Percentiles rank a stretch among this genome's conserved stretches.
Conservation (phyloP, 2,113 vertebrate genomes). For the Thalassoma bifasciatum region DNA sequence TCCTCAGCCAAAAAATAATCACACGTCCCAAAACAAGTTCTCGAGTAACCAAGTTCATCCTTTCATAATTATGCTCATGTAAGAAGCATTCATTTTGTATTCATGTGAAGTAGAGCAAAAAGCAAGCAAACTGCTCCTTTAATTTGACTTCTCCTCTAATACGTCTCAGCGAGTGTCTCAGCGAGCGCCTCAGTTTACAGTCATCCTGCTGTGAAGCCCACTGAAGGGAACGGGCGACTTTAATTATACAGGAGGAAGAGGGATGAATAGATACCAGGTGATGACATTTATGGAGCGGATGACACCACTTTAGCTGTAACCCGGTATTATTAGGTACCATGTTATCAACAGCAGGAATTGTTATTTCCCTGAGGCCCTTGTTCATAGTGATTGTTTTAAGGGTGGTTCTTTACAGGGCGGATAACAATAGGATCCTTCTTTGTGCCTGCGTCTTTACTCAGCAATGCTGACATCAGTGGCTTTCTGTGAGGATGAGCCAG, state of each 20-base stretch:
- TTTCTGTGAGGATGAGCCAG: constrained; percentile 75
- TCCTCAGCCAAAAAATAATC: constrained; percentile 61
- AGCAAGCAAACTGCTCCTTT: constrained; percentile 38
- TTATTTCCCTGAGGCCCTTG: constrained; percentile 11
- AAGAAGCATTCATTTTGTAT: constrained; percentile 44
- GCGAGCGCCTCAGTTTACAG: constrained; percentile 47
- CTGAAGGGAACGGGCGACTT: constrained; percentile 50
- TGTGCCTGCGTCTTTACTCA: constrained; percentile 49
- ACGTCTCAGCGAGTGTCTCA: constrained; percentile 33
- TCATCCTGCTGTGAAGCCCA: constrained; percentile 39
- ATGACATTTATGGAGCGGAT: constrained; percentile 66
- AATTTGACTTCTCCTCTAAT: constrained; percentile 33
- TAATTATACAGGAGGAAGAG: constrained; percentile 59
- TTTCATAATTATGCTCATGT: constrained; percentile 55
- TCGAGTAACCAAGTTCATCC: constrained; percentile 52
- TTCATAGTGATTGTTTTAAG: constrained; percentile 26
- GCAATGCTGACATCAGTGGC: constrained; percentile 70
- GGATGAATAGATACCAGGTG: constrained; percentile 49
- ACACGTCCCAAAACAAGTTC: constrained; percentile 62
- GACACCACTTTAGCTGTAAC: constrained; percentile 49
- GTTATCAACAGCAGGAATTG: constrained; percentile 25
- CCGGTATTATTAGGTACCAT: constrained; percentile 53
- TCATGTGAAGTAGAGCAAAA: constrained; percentile 19
- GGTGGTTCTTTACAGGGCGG: constrained; percentile 9
- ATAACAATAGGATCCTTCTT: constrained; percentile 74